Base-by-base conservation (phyloP, 2,888 invertebrate species). In the Hirtodrosophila cameraria region DNA sequence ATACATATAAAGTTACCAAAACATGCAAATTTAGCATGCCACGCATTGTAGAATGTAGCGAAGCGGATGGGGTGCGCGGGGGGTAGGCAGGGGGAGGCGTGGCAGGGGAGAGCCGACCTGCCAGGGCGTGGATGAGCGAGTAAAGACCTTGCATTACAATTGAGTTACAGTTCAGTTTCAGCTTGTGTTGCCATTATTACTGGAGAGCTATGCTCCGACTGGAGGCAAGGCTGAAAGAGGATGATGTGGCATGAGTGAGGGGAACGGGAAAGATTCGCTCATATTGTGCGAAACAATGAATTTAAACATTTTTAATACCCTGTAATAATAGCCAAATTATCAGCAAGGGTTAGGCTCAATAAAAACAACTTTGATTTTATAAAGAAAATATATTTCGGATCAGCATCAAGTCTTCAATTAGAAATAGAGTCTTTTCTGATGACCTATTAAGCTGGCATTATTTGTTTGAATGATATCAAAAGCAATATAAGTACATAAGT, bases 201-300 rank as follows among this genome's bases (percentile, higher is more conserved):
- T n/a, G 16, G 25, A 33, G 25, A 20, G 23, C 13, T n/a, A 39
- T 33, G n/a, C 43, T 36, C 7, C 13, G 15, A n/a, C 41, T 35
- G 3, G 0, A 12, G 12, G 3, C 2, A 2, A 7, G n/a, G 6
- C 0, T 27, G 5, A 4, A 2, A n/a, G 13, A 25, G 15, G 36
- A 7, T 18, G n/a, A n/a, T 13, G 7, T 15, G 16, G n/a, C n/a
- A n/a, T n/a, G 16, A 13, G 30, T 8, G 13, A 20, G 1, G 28
- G 7, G n/a, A 7, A 3, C 3, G 20, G 27, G 1, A 16, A 15
- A 16, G 20, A 53, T 53, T 57, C 57, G 61, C 54, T 68, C 83
- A 82, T 82, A 85, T 82, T 82, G 83, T 73, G 78, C 68, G 61
- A 82, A 82, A 85, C 86, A 82, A 82, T 82, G 77, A 77, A 77